These are phyloP conservation scores for Coecobrya sp. DNA, from an alignment of 2,888 invertebrate genomes.

Conservation along the genomic window DNA sequence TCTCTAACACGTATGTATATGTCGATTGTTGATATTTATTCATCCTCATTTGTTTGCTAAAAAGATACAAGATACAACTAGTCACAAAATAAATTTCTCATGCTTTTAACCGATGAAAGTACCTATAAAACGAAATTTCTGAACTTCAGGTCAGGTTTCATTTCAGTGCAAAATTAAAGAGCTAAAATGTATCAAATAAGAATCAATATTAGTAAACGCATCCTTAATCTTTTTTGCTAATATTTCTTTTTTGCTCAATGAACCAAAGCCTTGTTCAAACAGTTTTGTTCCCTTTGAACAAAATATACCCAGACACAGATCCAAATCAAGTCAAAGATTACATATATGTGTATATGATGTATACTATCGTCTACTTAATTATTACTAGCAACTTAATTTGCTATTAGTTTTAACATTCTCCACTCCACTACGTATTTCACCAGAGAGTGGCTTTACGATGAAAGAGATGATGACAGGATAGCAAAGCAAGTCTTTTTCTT, in stretches of 20 bases:
- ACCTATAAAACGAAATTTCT: too few species aligned
- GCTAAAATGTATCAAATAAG: slow-evolving; percentile 1
- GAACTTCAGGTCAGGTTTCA: neutral
- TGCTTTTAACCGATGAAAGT: neutral
- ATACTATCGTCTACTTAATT: neutral
- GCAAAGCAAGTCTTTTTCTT: neutral
- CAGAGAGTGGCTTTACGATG: neutral
- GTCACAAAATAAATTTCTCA: neutral
- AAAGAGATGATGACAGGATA: neutral
- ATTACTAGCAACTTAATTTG: neutral
- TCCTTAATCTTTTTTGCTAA: slow-evolving; percentile 42
- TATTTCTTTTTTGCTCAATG: slow-evolving; percentile 61
- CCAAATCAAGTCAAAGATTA: neutral
- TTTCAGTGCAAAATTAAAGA: neutral
- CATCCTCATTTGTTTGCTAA: neutral
- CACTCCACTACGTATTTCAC: neutral
- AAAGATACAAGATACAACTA: slow-evolving; percentile 5
- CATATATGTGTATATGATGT: too few species aligned
- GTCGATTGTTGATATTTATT: neutral
- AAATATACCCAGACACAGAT: neutral
- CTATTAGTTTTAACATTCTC: neutral
- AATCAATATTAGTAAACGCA: neutral
- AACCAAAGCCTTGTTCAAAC: slow-evolving; percentile 53
- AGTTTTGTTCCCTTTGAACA: neutral
- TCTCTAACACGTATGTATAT: neutral